Conservation (phyloP, 2,113 vertebrate genomes). For the Tachysurus fulvidraco region DNA sequence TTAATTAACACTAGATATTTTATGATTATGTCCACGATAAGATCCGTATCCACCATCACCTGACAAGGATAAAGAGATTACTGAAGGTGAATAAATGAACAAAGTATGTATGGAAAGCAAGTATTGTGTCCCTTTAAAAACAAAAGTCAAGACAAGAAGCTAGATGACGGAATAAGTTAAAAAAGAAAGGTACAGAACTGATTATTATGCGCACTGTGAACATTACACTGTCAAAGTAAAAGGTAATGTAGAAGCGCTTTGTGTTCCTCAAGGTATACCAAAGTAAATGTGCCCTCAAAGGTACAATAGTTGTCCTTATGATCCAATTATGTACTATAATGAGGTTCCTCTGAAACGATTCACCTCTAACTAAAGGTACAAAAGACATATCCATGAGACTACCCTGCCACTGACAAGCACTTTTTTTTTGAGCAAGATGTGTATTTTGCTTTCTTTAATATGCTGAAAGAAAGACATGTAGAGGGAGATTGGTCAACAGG, state of each 20-base stretch:
- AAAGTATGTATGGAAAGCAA: background rate
- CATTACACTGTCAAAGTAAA: background rate
- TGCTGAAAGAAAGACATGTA: background rate
- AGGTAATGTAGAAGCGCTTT: background rate
- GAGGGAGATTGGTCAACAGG: background rate
- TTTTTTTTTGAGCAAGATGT: background rate
- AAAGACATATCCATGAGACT: background rate
- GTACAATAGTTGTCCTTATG: constrained; percentile 1
- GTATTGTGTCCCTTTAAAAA: background rate
- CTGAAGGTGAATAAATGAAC: background rate
- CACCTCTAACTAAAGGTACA: background rate
- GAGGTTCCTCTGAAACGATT: background rate
- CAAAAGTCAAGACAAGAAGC: background rate
- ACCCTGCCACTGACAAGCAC: background rate
- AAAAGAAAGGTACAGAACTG: background rate
- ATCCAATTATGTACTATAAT: background rate
- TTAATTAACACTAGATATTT: background rate
- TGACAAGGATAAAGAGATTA: background rate
- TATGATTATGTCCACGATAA: background rate
- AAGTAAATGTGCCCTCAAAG: background rate
- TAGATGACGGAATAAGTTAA: background rate
- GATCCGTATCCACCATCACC: background rate
- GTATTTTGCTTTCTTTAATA: background rate
- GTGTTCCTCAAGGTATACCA: background rate
- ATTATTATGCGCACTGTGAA: background rate